Evolutionary conservation across 2,888 invertebrate species (phyloP).

Genomic region (Venusia cambrica): DNA sequence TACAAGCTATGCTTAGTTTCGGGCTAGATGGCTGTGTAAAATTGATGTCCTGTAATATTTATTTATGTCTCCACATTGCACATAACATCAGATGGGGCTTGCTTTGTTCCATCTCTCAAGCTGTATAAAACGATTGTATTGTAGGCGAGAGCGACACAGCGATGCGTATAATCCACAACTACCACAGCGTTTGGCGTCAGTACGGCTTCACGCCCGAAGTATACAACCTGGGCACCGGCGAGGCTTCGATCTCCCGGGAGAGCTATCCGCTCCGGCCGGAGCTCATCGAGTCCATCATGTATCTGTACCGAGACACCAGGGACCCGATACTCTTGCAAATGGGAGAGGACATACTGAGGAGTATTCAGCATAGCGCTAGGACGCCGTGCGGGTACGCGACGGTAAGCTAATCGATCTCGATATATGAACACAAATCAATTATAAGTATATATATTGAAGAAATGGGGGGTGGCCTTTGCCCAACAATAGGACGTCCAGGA

Average conservation of each 20-base stretch:
- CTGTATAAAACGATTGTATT: no score
- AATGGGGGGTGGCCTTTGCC: no score
- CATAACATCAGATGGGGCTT: no score
- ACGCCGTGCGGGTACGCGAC: conserved; percentile 99
- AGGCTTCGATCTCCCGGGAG: conserved; percentile 89
- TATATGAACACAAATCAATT: no score
- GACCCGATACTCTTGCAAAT: conserved; percentile 95
- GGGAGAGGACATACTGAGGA: conserved; percentile 95
- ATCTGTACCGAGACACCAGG: conserved; percentile 95
- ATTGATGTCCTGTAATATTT: no score
- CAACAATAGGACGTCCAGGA: no score
- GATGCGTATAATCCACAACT: conserved; percentile 96
- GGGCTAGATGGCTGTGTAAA: no score
- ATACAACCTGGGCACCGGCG: conserved; percentile 95
- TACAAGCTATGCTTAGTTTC: no score
- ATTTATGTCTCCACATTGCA: no score
- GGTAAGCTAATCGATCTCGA: conserved; percentile 69
- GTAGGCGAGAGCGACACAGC: conserved; percentile 93
- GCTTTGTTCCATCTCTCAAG: no score
- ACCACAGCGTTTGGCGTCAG: conserved; percentile 97
- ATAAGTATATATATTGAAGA: no score
- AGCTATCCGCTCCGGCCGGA: conserved; percentile 98
- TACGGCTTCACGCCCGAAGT: conserved; percentile 99
- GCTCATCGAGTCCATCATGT: conserved; percentile 97
- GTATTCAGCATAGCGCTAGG: conserved; percentile 95